Conservation (phyloP, 1,140 invertebrate genomes). For the Mycetomoellerius zeteki region DNA sequence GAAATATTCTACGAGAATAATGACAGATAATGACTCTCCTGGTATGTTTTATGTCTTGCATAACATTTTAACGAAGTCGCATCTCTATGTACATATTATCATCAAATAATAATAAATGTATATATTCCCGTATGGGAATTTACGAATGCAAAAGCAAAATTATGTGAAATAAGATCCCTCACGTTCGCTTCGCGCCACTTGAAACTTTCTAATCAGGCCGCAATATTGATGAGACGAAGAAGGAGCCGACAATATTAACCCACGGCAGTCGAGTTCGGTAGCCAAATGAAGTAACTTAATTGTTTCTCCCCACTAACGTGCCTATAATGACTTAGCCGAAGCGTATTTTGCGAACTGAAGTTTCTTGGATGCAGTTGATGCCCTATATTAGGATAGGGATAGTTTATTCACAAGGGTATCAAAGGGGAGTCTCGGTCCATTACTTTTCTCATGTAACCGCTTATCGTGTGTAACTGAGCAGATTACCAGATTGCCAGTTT, state of each 20-base stretch:
- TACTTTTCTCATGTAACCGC: background rate
- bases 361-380: slow-evolving; percentile 26
- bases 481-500: slow-evolving; percentile 17
- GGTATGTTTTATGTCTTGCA: background rate
- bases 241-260: slow-evolving; percentile 36
- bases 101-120: slow-evolving; percentile 12
- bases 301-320: slow-evolving; percentile 53
- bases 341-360: slow-evolving; percentile 55
- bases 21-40: background rate
- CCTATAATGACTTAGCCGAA: slow-evolving; percentile 42
- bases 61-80: background rate
- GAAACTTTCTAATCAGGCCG: slow-evolving; percentile 45
- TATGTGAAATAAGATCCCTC: slow-evolving; percentile 24
- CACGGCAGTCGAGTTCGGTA: slow-evolving; percentile 1
- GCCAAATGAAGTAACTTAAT: slow-evolving; percentile 54
- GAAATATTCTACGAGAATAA: background rate
- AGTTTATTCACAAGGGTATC: slow-evolving; percentile 37
- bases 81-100: background rate
- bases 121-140: background rate
- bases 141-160: slow-evolving; percentile 24
- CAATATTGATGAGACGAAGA: slow-evolving; percentile 37
- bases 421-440: slow-evolving; percentile 20
- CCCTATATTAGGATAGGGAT: background rate
- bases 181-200: background rate
- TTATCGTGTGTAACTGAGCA: background rate